Evolutionary conservation across 2,888 invertebrate species (phyloP).

Genomic region (Chrysolina americana): DNA sequence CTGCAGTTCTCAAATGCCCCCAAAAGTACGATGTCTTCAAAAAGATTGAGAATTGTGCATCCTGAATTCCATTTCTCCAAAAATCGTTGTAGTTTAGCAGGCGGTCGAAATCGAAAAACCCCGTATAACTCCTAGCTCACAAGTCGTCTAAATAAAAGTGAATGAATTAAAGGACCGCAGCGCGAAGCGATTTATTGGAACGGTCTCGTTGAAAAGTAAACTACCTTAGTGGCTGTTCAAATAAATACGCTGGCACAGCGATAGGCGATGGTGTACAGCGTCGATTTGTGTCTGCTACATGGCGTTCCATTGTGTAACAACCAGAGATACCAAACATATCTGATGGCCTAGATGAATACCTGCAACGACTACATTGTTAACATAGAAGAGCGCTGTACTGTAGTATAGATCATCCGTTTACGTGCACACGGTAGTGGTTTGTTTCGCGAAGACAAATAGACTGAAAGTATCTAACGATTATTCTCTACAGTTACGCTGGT

Average conservation of each 20-base stretch:
- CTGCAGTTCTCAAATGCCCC: too few relatives aligned
- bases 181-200: conserved; percentile 64
- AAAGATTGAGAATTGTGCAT: too few relatives aligned
- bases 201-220: conserved; percentile 63
- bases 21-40: too few relatives aligned
- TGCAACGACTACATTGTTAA: conserved; percentile 19
- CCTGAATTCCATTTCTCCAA: too few relatives aligned
- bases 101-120: too few relatives aligned
- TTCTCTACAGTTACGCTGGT: too few relatives aligned
- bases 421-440: too few relatives aligned
- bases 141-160: conserved; percentile 44
- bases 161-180: conserved; percentile 36
- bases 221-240: conserved; percentile 61
- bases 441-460: too few relatives aligned
- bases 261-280: conserved; percentile 58
- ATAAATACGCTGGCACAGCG: conserved; percentile 57
- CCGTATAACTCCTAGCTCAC: conserved; percentile 7
- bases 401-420: background rate
- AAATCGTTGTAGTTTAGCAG: too few relatives aligned
- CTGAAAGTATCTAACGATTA: too few relatives aligned
- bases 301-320: conserved; percentile 57
- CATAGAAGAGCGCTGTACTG: background rate
- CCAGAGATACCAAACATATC: conserved; percentile 50
- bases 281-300: conserved; percentile 58
- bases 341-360: conserved; percentile 35